These are phyloP conservation scores for Sinhomidia bicolor DNA, from an alignment of 2,888 invertebrate species.

Conservation along the genomic window DNA sequence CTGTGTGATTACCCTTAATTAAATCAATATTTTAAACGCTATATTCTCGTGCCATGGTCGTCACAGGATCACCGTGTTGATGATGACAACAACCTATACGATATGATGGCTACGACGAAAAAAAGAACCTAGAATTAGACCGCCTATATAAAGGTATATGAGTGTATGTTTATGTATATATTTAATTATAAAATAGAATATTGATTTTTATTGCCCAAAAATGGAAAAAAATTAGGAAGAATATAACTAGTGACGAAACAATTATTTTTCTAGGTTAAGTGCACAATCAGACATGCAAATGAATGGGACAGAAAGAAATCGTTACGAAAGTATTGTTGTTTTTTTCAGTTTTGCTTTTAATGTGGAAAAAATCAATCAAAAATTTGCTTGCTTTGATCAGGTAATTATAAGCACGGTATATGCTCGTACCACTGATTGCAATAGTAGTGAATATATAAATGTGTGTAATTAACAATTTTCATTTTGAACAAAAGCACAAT, in stretches of 20 bases:
- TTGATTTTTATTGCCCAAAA: neutral
- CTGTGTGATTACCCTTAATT: conserved; percentile 25
- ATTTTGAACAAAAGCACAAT: conserved; percentile 17
- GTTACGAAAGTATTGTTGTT: neutral
- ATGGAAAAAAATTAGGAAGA: conserved; percentile 36
- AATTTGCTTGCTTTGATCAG: conserved; percentile 1
- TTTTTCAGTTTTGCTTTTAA: neutral
- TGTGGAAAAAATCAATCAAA: conserved; percentile 34
- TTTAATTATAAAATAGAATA: neutral
- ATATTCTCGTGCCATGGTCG: neutral
- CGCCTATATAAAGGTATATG: too few relatives aligned
- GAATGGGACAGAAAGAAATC: conserved; percentile 24
- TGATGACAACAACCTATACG: neutral
- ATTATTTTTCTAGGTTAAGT: conserved; percentile 39
- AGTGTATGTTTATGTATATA: too few relatives aligned
- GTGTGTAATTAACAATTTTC: conserved; percentile 14
- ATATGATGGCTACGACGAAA: neutral
- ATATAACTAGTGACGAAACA: neutral
- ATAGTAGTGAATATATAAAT: too few relatives aligned
- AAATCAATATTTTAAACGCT: conserved; percentile 35
- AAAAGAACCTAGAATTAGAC: neutral
- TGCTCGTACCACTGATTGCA: conserved; percentile 24
- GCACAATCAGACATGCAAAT: conserved; percentile 31
- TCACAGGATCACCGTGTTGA: neutral
- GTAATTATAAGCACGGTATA: too few relatives aligned